These are phyloP conservation scores for Antrozous pallidus DNA, from an alignment of 2,797 vertebrate species.

Conservation along the genomic window DNA sequence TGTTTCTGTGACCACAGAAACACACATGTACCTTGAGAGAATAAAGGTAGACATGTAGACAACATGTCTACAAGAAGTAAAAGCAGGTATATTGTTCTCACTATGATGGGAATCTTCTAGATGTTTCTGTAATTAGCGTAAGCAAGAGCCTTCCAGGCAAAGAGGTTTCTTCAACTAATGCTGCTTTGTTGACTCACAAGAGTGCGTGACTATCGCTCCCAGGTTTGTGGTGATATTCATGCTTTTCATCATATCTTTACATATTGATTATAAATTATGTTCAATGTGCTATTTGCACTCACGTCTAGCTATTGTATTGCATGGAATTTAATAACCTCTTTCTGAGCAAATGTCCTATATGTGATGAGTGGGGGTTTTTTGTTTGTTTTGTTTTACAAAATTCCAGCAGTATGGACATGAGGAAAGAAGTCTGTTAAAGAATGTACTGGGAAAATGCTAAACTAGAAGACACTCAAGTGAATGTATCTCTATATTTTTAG, in stretches of 20 bases:
- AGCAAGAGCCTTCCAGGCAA: not conserved
- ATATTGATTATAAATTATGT: not conserved
- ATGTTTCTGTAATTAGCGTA: constrained; percentile 41
- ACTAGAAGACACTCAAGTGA: constrained; percentile 28
- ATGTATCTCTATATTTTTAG: not conserved
- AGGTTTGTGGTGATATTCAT: not conserved
- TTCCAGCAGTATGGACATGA: not conserved
- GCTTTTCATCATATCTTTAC: not conserved
- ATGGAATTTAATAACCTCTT: not conserved
- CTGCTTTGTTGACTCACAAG: not conserved
- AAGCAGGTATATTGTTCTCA: constrained; percentile 22
- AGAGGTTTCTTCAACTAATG: not conserved
- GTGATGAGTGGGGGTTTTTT: not conserved
- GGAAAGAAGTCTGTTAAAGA: not conserved
- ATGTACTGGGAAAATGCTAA: not conserved
- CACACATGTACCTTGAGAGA: not conserved
- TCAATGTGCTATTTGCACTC: not conserved
- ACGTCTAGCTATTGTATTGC: not conserved
- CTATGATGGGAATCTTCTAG: not conserved
- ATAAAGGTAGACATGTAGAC: not conserved
- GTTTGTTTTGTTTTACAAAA: not conserved
- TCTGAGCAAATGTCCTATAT: not conserved
- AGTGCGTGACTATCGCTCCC: not conserved
- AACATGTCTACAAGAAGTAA: not conserved
- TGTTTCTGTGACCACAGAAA: constrained; percentile 35